Evolutionary conservation across 2,888 invertebrate genomes (phyloP).

Genomic region (Diloba caeruleocephala): DNA sequence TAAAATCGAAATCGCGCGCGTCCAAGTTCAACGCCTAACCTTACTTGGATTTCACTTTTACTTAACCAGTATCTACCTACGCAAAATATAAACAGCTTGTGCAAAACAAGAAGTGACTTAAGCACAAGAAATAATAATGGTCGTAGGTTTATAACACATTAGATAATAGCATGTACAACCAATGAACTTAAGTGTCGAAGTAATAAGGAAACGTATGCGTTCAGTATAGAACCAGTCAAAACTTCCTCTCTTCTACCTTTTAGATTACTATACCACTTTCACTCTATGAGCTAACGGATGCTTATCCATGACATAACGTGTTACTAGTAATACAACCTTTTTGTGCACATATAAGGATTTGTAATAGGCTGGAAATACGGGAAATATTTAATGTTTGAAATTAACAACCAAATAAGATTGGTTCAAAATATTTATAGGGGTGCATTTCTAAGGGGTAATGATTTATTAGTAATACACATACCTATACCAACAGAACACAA

Average conservation of each 20-base stretch:
- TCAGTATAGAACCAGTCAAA: conserved; percentile 36
- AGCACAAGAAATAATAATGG: conserved; percentile 10
- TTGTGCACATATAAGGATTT: conserved; percentile 9
- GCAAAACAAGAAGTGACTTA: not conserved
- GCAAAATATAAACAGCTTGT: not conserved
- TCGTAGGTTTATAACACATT: conserved; percentile 38
- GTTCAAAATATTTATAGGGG: no score
- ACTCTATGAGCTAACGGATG: conserved; percentile 62
- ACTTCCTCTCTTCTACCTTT: conserved; percentile 59
- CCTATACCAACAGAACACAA: no score
- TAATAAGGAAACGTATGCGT: conserved; percentile 60
- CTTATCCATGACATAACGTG: conserved; percentile 47
- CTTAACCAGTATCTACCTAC: not conserved
- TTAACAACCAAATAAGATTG: no score
- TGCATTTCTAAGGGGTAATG: no score
- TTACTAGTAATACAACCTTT: conserved; percentile 33
- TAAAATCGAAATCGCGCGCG: no score
- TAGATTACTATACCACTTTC: conserved; percentile 64
- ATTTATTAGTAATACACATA: no score
- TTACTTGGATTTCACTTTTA: conserved; percentile 8
- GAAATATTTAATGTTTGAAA: no score
- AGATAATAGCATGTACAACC: conserved; percentile 40
- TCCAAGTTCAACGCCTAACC: conserved; percentile 9
- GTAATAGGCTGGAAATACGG: not conserved
- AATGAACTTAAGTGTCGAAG: conserved; percentile 41